Conservation (phyloP, 2,113 vertebrate genomes). For the Neolamprologus modestus region DNA sequence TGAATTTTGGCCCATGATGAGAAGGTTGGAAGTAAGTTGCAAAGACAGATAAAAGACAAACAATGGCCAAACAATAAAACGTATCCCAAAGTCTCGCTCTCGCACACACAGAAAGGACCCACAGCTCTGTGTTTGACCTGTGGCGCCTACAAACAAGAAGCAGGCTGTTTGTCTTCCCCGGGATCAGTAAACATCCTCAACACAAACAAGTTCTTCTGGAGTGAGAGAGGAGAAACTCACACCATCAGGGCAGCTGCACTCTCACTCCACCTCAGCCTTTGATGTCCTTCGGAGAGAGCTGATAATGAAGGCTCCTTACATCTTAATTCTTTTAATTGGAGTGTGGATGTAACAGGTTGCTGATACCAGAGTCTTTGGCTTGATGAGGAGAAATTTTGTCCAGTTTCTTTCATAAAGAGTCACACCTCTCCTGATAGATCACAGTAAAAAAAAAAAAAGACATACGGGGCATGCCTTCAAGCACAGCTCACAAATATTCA, state of each 20-base stretch:
- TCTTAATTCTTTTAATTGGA: conserved; percentile 71
- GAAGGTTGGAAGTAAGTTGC: conserved; percentile 28
- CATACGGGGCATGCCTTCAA: accelerated
- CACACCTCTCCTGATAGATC: neutral
- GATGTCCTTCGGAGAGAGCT: conserved; percentile 64
- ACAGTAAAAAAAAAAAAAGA: neutral
- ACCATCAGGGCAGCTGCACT: conserved; percentile 69
- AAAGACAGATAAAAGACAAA: conserved; percentile 38
- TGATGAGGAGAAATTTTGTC: neutral
- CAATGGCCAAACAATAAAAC: conserved; percentile 38
- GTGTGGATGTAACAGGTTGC: conserved; percentile 38
- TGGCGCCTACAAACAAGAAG: conserved; percentile 56
- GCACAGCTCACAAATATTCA: neutral
- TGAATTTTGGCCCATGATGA: neutral
- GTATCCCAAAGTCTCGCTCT: conserved; percentile 30
- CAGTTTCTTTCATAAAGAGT: neutral
- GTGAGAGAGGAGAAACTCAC: conserved; percentile 68
- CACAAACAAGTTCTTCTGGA: conserved; percentile 68
- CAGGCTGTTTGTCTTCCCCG: conserved; percentile 71
- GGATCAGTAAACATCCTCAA: conserved; percentile 76
- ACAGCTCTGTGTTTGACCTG: conserved; percentile 54
- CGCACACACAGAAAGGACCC: neutral
- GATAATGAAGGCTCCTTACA: conserved; percentile 66
- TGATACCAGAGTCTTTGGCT: conserved; percentile 14
- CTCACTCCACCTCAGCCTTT: conserved; percentile 67